A percentile compares a stretch with the other conserved stretches of the same genome.
Conservation (phyloP, 2,888 invertebrate species). For the Nasonia oneida region DNA sequence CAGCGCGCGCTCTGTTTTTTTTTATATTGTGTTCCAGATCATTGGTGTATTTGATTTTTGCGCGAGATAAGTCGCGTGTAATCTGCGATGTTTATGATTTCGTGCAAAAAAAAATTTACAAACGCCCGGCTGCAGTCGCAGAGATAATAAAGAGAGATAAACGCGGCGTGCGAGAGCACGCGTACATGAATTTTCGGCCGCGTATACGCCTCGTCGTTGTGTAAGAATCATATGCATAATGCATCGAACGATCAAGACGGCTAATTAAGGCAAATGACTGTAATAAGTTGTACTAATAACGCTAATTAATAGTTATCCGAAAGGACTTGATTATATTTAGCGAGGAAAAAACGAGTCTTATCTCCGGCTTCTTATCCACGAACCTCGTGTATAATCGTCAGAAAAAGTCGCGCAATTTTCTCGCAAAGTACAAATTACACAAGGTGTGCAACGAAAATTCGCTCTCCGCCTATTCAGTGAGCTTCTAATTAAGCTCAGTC, state of each 20-base stretch:
- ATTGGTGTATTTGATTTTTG: background rate
- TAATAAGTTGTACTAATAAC: conserved; percentile 7
- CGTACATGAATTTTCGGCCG: background rate
- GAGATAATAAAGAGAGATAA: background rate
- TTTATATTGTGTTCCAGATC: background rate
- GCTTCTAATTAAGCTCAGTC: conserved; percentile 17
- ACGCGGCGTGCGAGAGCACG: background rate
- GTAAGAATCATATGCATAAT: background rate
- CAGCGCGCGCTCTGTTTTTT: background rate
- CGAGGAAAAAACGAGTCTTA: background rate
- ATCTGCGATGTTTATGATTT: background rate
- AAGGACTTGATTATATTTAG: background rate
- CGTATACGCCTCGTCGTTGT: background rate
- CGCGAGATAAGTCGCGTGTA: background rate
- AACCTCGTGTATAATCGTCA: background rate
- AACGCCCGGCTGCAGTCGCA: background rate
- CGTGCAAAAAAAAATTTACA: background rate
- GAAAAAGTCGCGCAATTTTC: background rate
- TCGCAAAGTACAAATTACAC: background rate
- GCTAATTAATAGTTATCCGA: conserved; percentile 14
- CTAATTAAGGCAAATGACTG: background rate
- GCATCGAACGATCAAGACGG: too few relatives aligned
- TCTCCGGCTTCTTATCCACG: background rate
- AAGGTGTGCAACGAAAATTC: background rate
- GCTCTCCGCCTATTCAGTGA: background rate